Conservation (phyloP, 2,888 invertebrate genomes). For the Coleophora flavipennella region DNA sequence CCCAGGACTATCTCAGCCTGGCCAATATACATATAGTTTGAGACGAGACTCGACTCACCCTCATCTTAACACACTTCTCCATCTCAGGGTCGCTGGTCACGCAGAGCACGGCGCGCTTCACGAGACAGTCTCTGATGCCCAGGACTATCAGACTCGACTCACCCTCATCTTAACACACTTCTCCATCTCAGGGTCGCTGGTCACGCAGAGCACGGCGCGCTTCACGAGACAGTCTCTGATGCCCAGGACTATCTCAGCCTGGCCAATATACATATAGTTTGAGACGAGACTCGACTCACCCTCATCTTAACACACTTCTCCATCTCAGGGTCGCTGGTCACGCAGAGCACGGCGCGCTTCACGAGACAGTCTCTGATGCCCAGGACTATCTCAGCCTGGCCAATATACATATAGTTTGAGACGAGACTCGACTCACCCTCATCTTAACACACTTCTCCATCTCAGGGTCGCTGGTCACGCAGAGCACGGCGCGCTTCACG, state of each 20-base stretch:
- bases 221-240: conserved; percentile 88
- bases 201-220: conserved; percentile 90
- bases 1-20: conserved; percentile 79
- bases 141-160: conserved; percentile 77
- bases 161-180: conserved; percentile 95
- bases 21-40: too few species aligned
- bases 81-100: conserved; percentile 93
- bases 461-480: conserved; percentile 93
- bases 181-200: conserved; percentile 89
- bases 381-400: conserved; percentile 78
- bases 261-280: too few species aligned
- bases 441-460: conserved; percentile 93
- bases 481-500: conserved; percentile 86
- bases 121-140: conserved; percentile 86
- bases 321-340: conserved; percentile 91
- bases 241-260: conserved; percentile 79
- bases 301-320: conserved; percentile 94
- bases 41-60: too few species aligned
- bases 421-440: conserved; percentile 86
- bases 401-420: too few species aligned
- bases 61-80: conserved; percentile 93
- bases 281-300: too few species aligned
- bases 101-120: conserved; percentile 88
- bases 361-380: conserved; percentile 89
- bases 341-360: conserved; percentile 87